These are phyloP conservation scores for Andinoacara biseriatus DNA, from an alignment of 2,113 vertebrate species.

Conservation along the genomic window DNA sequence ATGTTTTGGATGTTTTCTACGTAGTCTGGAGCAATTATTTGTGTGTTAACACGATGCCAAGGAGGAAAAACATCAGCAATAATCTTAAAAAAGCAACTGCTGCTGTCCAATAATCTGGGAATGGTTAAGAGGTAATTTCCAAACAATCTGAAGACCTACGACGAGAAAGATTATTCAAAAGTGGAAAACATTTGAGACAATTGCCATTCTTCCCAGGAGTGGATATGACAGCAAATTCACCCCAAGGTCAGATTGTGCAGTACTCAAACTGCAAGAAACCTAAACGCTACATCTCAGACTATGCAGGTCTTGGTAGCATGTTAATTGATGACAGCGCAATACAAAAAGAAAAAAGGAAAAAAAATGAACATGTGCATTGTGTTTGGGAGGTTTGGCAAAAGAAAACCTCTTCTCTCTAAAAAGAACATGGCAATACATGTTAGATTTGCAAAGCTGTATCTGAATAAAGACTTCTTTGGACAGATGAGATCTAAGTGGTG, in stretches of 20 bases:
- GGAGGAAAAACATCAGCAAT: no score
- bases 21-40: no score
- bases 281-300: no score
- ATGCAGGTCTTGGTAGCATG: no score
- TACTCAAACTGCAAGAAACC: no score
- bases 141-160: not conserved
- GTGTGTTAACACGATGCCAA: no score
- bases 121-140: not conserved
- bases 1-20: no score
- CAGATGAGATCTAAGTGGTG: not conserved
- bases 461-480: not conserved
- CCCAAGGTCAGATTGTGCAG: not conserved
- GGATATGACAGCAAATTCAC: not conserved
- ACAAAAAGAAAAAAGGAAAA: no score
- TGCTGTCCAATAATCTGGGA: not conserved
- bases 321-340: no score
- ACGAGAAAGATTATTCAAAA: not conserved
- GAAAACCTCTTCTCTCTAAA: no score
- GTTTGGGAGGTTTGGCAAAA: no score
- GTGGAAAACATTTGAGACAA: not conserved
- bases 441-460: not conserved
- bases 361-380: no score
- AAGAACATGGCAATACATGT: not conserved
- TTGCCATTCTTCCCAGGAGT: not conserved
- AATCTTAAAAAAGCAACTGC: not conserved